Evolutionary conservation across 37 sponge, comb jelly and placozoan genomes (phyloP).

Genomic region (Tethya wilhelma): DNA sequence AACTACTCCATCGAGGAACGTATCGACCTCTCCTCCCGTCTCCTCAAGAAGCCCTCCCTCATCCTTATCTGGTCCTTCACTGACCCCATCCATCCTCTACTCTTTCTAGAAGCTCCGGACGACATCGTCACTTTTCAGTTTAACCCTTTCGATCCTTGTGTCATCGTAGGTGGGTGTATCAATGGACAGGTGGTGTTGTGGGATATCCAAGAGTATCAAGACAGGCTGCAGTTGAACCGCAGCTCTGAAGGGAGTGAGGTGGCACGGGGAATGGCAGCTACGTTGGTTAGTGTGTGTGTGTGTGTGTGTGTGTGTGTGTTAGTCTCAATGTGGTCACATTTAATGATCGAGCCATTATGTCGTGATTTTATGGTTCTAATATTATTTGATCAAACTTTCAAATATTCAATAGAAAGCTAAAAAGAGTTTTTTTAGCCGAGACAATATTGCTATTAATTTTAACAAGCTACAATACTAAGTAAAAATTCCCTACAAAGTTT

Average conservation of each 20-base stretch:
- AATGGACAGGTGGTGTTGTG: slow-evolving; percentile 97
- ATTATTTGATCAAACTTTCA: too few species aligned
- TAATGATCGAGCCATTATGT: too few species aligned
- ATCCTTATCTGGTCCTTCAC: slow-evolving; percentile 97
- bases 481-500: too few species aligned
- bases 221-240: slow-evolving; percentile 73
- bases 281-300: slow-evolving; percentile 60
- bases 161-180: slow-evolving; percentile 89
- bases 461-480: too few species aligned
- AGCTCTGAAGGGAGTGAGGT: slow-evolving; percentile 27
- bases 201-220: slow-evolving; percentile 87
- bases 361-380: too few species aligned
- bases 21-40: slow-evolving; percentile 77
- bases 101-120: slow-evolving; percentile 98
- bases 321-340: too few species aligned
- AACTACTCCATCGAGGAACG: slow-evolving; percentile 84
- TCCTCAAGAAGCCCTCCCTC: slow-evolving; percentile 66
- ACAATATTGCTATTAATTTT: too few species aligned
- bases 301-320: too few species aligned
- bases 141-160: slow-evolving; percentile 91
- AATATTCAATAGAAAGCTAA: too few species aligned
- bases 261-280: slow-evolving; percentile 34
- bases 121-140: too few species aligned
- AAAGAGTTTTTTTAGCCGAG: too few species aligned
- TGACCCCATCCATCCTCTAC: slow-evolving; percentile 92